Conservation (phyloP, 1,140 invertebrate genomes). For the Portunus trituberculatus region DNA sequence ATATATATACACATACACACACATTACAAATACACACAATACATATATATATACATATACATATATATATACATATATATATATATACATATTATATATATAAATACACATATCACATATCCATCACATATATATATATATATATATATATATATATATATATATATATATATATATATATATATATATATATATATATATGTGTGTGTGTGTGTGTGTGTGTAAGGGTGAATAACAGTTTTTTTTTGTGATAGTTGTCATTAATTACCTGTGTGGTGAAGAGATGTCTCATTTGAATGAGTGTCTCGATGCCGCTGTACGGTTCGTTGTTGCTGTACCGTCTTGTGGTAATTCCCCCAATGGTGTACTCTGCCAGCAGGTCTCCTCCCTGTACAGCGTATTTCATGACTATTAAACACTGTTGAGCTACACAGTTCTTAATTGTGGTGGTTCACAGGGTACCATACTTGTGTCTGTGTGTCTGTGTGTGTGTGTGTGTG, state of each 20-base stretch:
- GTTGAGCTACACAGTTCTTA: too few species aligned
- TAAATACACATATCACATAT: too few species aligned
- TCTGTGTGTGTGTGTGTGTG: too few species aligned
- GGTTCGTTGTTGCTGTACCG: conserved; percentile 33
- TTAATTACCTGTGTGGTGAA: conserved; percentile 65
- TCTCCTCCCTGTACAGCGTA: not conserved
- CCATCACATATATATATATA: too few species aligned
- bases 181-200: too few species aligned
- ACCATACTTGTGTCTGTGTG: too few species aligned
- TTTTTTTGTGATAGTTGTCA: too few species aligned
- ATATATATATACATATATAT: not conserved
- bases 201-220: too few species aligned
- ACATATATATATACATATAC: not conserved
- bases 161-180: not conserved
- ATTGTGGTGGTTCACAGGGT: too few species aligned
- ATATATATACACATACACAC: too few species aligned
- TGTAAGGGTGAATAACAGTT: not conserved
- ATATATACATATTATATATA: not conserved
- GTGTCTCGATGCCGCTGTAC: conserved; percentile 62
- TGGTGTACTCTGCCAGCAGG: conserved; percentile 61
- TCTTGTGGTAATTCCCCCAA: conserved; percentile 2
- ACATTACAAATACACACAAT: too few species aligned
- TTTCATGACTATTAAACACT: too few species aligned
- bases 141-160: not conserved
- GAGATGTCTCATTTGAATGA: conserved; percentile 70